phyloP scores from a whole-genome alignment of 2,797 vertebrate species.

The Malacoctenus gilli region DNA sequence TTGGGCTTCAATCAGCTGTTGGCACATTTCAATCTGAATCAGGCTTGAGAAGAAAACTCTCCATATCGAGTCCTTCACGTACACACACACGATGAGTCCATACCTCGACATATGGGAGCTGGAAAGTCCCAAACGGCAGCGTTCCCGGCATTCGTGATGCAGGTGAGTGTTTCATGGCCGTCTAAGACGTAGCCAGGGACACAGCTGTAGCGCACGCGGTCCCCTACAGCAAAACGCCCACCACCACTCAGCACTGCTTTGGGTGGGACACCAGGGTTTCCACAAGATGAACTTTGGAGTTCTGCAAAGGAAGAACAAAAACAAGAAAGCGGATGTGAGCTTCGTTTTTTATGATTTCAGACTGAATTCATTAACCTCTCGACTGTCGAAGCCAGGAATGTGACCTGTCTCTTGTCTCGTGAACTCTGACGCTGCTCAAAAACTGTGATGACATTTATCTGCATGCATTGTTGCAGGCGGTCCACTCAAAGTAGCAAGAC shows the following conservation, averaged over 20 bases:
- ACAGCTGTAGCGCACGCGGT: conserved; percentile 72
- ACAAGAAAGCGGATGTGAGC: background rate
- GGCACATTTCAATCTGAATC: background rate
- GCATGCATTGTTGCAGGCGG: too few species aligned
- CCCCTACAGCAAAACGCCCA: conserved; percentile 68
- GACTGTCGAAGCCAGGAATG: too few species aligned
- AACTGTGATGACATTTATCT: too few species aligned
- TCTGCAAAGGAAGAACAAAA: conserved; percentile 51
- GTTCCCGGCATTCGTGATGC: conserved; percentile 75
- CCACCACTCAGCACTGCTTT: conserved; percentile 71
- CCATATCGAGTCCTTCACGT: conserved; percentile 38
- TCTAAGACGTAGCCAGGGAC: conserved; percentile 76
- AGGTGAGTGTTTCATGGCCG: conserved; percentile 75
- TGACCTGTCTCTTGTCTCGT: too few species aligned
- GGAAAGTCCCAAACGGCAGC: conserved; percentile 78
- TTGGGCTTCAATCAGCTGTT: background rate
- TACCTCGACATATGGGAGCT: conserved; percentile 79
- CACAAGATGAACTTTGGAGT: conserved; percentile 75
- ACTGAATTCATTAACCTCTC: too few species aligned
- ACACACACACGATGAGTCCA: conserved; percentile 8
- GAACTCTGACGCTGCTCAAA: too few species aligned
- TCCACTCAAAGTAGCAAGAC: too few species aligned
- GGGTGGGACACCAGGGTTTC: conserved; percentile 75
- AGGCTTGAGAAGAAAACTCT: conserved; percentile 47
- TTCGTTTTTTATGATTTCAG: too few species aligned